Evolutionary conservation across 1,140 invertebrate genomes (phyloP), one percentile per base, ranked within the genome.

Genomic region (Anastatus disparis): DNA sequence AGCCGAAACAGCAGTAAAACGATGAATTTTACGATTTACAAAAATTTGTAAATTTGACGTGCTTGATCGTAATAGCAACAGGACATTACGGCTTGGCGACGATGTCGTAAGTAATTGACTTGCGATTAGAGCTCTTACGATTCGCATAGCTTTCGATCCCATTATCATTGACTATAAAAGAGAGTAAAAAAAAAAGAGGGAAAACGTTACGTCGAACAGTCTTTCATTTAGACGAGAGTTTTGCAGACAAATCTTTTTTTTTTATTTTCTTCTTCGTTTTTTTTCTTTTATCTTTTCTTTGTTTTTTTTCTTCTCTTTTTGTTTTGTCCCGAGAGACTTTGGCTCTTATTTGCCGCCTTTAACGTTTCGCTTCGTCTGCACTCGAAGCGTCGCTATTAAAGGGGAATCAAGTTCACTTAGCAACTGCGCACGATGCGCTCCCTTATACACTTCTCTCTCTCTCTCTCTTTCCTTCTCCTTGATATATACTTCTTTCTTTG

Each of bases 381-480:
- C 44, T 42, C n/a, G n/a, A n/a, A n/a, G n/a, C n/a, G 42, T 15
- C 3, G 10, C 46, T 50, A 55, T 55, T 31, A 35, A n/a, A 15
- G 29, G 52, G 29, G 29, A 55, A 55, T 35, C 26, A 55, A 55
- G 52, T 55, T 55, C 52, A 35, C 52, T 55, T 55, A 20, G 29
- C n/a, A 55, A 55, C 52, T 55, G 27, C 29, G 22, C 22, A 6
- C 29, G 52, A 31, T 17, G 15, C 52, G 15, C 27, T 9, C 15
- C 29, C 9, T 29, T 35, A 2, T 55, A 12, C 9, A 13, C 17
- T 9, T 50, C 46, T 24, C 4, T 6, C 22, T 22, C 46, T 24
- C 17, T 24, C 12, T 50, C 20, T 50, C 6, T 22, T 24, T 50
- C 22, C 46, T 3, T 24, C 12, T 50, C 20, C 20, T 24, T 6